Evolutionary conservation across 2,113 vertebrate genomes (phyloP).

Genomic region (Salminus brasiliensis): DNA sequence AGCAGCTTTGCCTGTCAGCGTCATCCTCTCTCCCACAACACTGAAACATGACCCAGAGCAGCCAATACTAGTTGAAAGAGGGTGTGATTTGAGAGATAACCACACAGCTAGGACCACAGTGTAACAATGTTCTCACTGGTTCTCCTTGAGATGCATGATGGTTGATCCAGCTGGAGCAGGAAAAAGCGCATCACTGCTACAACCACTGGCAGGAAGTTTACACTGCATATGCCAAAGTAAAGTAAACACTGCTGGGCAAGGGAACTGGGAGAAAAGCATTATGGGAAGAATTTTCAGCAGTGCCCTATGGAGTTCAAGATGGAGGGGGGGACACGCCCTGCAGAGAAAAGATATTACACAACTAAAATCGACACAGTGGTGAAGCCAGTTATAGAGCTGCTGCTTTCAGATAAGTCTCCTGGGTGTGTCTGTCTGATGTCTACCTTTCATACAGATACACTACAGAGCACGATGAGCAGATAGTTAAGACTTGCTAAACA

Average conservation of each 20-base stretch:
- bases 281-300: constrained; percentile 14
- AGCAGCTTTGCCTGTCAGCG: constrained; percentile 11
- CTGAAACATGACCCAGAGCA: background rate
- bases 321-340: constrained; percentile 29
- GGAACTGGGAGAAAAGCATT: background rate
- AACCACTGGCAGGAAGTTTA: background rate
- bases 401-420: background rate
- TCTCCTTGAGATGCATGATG: background rate
- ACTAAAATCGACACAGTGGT: background rate
- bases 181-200: background rate
- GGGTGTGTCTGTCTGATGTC: background rate
- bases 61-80: background rate
- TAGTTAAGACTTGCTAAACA: background rate
- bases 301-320: background rate
- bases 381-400: background rate
- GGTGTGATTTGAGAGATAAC: constrained; percentile 8
- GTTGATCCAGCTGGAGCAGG: background rate
- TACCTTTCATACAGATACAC: background rate
- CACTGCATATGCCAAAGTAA: constrained; percentile 4
- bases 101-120: background rate
- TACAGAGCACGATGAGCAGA: background rate
- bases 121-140: background rate
- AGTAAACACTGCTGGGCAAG: constrained; percentile 10
- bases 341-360: constrained; percentile 29
- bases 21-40: background rate